Evolutionary conservation across 2,113 vertebrate species (phyloP).

Genomic region (Tupaia tana): DNA sequence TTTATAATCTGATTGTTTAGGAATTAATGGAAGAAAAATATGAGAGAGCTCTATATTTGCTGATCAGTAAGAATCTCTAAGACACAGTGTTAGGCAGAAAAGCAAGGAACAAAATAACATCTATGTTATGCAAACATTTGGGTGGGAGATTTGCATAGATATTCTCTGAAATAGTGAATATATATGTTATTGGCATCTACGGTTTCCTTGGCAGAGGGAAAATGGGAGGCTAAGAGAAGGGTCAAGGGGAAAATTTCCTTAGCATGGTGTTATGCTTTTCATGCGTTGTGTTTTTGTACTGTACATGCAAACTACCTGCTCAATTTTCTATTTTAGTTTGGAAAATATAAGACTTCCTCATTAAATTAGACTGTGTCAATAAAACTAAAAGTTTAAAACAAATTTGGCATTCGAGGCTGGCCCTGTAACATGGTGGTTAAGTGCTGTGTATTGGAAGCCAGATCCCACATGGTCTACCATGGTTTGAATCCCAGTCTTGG

Average conservation of each 20-base stretch:
- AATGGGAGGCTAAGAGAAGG: neutral
- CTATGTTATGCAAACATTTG: neutral
- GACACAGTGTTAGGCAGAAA: neutral
- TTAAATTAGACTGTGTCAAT: neutral
- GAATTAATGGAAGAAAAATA: constrained; percentile 2
- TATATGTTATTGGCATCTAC: neutral
- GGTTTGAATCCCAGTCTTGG: no score
- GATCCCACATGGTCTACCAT: no score
- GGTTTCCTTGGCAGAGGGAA: neutral
- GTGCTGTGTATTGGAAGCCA: no score
- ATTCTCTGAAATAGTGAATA: neutral
- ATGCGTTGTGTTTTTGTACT: neutral
- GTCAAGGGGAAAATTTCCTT: neutral
- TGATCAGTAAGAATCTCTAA: neutral
- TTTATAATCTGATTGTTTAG: neutral
- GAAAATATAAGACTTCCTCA: neutral
- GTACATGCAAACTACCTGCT: neutral
- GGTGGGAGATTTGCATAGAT: neutral
- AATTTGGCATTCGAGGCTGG: neutral
- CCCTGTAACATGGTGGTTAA: no score
- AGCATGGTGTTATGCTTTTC: neutral
- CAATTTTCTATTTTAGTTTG: neutral
- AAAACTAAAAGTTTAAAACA: neutral
- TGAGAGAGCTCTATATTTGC: neutral
- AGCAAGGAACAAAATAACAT: neutral